Conservation (phyloP, 2,888 invertebrate genomes). For the Heliconius charithonia region DNA sequence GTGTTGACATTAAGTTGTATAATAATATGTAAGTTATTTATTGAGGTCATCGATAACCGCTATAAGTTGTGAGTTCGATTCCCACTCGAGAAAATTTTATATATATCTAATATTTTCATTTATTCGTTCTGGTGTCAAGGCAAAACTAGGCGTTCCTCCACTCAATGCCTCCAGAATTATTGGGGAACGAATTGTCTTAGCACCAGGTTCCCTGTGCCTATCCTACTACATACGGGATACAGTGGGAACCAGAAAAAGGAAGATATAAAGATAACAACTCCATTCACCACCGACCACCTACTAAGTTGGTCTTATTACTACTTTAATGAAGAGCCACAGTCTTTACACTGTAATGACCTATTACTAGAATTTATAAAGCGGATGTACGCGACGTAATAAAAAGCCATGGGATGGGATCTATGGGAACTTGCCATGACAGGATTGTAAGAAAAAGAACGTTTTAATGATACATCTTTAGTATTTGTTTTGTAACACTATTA, state of each 20-base stretch:
- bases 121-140: background rate
- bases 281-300: conserved; percentile 37
- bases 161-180: background rate
- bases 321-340: conserved; percentile 39
- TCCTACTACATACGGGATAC: background rate
- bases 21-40: conserved; percentile 4
- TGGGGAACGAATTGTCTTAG: background rate
- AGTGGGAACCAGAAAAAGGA: background rate
- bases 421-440: conserved; percentile 27
- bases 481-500: background rate
- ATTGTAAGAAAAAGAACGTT: conserved; percentile 26
- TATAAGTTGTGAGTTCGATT: background rate
- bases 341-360: conserved; percentile 35
- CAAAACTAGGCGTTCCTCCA: background rate
- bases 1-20: background rate
- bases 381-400: conserved; percentile 45
- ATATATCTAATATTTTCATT: background rate
- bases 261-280: background rate
- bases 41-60: background rate
- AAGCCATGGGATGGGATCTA: conserved; percentile 39
- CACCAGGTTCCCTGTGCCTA: background rate
- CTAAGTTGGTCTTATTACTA: conserved; percentile 15
- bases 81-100: background rate
- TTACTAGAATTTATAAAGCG: conserved; percentile 46
- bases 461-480: background rate